These are phyloP conservation scores for Mellivora capensis DNA, from an alignment of 2,113 vertebrate species.

Conservation along the genomic window DNA sequence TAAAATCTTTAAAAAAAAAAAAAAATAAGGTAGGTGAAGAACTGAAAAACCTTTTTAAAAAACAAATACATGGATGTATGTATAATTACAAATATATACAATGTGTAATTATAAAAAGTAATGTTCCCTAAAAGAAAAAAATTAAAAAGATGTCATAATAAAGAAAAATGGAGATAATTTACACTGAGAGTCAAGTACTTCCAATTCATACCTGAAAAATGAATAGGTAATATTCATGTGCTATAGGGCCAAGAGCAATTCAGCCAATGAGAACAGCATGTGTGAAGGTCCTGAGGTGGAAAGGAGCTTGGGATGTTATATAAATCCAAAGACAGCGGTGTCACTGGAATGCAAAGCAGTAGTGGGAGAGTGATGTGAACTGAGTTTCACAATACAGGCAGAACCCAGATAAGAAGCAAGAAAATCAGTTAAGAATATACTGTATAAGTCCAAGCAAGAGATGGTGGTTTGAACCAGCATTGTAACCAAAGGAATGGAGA, in stretches of 20 bases:
- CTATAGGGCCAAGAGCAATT: not conserved
- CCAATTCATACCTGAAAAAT: not conserved
- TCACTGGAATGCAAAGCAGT: not conserved
- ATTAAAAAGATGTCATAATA: not conserved
- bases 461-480: not conserved
- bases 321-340: not conserved
- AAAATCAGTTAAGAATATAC: not conserved
- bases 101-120: not conserved
- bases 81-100: not conserved
- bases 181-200: not conserved
- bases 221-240: not conserved
- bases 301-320: not conserved
- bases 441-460: not conserved
- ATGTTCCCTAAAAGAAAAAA: not conserved
- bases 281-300: not conserved
- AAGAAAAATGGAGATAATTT: not conserved
- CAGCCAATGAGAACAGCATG: not conserved
- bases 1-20: no score
- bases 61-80: not conserved
- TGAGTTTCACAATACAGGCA: not conserved
- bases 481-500: not conserved
- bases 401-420: not conserved
- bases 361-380: not conserved
- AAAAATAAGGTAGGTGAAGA: not conserved
- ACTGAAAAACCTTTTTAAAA: not conserved